Conservation (phyloP, 2,888 invertebrate genomes). For the Abscondita cerata region DNA sequence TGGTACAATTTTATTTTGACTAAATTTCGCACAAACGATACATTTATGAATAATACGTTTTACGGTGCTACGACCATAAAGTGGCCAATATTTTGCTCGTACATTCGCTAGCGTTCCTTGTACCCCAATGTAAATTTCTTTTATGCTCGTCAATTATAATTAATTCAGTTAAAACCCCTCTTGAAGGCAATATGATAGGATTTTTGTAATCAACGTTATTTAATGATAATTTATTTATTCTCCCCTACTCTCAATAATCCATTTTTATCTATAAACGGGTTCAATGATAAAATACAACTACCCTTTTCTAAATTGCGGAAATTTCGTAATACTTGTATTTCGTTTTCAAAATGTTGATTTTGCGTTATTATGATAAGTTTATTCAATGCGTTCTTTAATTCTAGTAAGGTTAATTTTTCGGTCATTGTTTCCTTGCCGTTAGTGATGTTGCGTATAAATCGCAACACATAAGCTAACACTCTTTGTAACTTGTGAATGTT, state of each 20-base stretch:
- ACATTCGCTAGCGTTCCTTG: conserved; percentile 33
- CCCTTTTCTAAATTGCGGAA: conserved; percentile 2
- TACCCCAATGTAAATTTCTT: neutral
- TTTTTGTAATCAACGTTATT: conserved; percentile 2
- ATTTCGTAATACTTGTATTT: conserved; percentile 1
- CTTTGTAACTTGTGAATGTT: conserved; percentile 2
- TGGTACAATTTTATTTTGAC: conserved; percentile 20
- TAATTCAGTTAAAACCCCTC: neutral
- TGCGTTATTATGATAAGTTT: conserved; percentile 7
- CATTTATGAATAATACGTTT: neutral
- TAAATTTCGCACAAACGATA: neutral
- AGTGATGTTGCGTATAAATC: conserved; percentile 22
- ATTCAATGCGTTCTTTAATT: neutral
- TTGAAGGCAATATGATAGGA: neutral
- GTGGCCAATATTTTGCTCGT: conserved; percentile 38
- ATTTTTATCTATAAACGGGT: conserved; percentile 26
- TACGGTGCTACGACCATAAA: conserved; percentile 1
- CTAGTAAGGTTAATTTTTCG: neutral
- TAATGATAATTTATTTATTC: neutral
- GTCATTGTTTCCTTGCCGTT: neutral
- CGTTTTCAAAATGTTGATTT: neutral
- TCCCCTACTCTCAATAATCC: neutral
- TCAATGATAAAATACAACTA: conserved; percentile 13
- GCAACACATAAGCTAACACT: conserved; percentile 9
- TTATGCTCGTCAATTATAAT: neutral